Evolutionary conservation across 1,140 invertebrate species (phyloP).

Genomic region (Nixonia krombeini): DNA sequence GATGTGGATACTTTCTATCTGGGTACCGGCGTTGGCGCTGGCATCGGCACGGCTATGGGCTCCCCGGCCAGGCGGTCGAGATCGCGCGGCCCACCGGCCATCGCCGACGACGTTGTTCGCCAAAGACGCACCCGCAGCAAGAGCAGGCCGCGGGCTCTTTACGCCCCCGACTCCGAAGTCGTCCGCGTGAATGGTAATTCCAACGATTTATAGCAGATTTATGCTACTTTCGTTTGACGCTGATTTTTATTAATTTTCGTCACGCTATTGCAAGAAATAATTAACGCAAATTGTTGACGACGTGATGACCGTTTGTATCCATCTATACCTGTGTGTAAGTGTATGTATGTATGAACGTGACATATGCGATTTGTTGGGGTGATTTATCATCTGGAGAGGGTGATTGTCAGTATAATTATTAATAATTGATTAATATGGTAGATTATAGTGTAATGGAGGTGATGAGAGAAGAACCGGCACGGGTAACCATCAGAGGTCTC

Average conservation of each 20-base stretch:
- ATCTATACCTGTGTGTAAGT: too few species aligned
- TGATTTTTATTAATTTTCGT: too few species aligned
- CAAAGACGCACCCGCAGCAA: slow-evolving; percentile 82
- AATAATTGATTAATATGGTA: too few species aligned
- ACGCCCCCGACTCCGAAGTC: slow-evolving; percentile 84
- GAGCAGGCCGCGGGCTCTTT: slow-evolving; percentile 83
- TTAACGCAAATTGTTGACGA: too few species aligned
- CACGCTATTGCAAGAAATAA: too few species aligned
- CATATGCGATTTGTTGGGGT: too few species aligned
- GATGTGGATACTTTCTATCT: slow-evolving; percentile 93
- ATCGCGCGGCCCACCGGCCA: slow-evolving; percentile 75
- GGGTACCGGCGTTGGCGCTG: slow-evolving; percentile 75
- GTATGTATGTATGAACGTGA: too few species aligned
- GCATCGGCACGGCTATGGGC: slow-evolving; percentile 67
- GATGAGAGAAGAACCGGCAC: slow-evolving; percentile 84
- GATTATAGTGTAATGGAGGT: slow-evolving; percentile 88
- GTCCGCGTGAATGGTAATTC: slow-evolving; percentile 79
- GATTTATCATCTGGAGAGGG: too few species aligned
- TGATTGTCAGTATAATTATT: too few species aligned
- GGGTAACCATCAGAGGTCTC: slow-evolving; percentile 87
- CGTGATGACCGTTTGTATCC: too few species aligned
- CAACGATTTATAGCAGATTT: too few species aligned
- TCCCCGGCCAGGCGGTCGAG: slow-evolving; percentile 80
- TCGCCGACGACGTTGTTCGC: slow-evolving; percentile 73
- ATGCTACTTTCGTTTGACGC: too few species aligned